Evolutionary conservation across 2,797 vertebrate species (phyloP).

Genomic region (Hippocampus kuda): DNA sequence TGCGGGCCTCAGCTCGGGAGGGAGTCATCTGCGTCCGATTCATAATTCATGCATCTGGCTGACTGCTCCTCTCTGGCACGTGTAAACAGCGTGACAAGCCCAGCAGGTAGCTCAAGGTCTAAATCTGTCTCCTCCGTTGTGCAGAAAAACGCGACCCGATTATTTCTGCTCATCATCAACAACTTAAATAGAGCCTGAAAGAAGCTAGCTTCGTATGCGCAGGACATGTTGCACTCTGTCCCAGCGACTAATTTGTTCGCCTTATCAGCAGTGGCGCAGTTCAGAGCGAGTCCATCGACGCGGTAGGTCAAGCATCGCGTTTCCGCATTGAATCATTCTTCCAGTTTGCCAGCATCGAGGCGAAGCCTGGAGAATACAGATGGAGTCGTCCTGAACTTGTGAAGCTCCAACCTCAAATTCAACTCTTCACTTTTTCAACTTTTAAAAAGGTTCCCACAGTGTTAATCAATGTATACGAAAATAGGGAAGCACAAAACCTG

Average conservation of each 20-base stretch:
- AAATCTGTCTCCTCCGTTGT: conserved; percentile 25
- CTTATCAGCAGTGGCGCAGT: conserved; percentile 35
- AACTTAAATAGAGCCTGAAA: conserved; percentile 8
- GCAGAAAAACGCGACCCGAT: conserved; percentile 10
- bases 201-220: neutral
- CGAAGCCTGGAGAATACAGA: conserved; percentile 26
- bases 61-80: conserved; percentile 13
- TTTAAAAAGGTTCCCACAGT: neutral
- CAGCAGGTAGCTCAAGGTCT: conserved; percentile 19
- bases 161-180: conserved; percentile 31
- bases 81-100: conserved; percentile 28
- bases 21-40: conserved; percentile 34
- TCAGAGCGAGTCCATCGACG: conserved; percentile 22
- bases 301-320: conserved; percentile 36
- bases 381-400: conserved; percentile 3
- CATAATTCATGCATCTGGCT: conserved; percentile 28
- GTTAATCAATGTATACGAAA: conserved; percentile 14
- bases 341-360: conserved; percentile 18
- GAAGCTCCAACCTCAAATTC: neutral
- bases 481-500: conserved; percentile 8
- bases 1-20: conserved; percentile 4
- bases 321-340: conserved; percentile 29
- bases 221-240: conserved; percentile 8
- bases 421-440: conserved; percentile 5
- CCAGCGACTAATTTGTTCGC: conserved; percentile 30